phyloP scores from a whole-genome alignment of 2,113 vertebrate genomes.

The Sterrhoptilus dennistouni region DNA sequence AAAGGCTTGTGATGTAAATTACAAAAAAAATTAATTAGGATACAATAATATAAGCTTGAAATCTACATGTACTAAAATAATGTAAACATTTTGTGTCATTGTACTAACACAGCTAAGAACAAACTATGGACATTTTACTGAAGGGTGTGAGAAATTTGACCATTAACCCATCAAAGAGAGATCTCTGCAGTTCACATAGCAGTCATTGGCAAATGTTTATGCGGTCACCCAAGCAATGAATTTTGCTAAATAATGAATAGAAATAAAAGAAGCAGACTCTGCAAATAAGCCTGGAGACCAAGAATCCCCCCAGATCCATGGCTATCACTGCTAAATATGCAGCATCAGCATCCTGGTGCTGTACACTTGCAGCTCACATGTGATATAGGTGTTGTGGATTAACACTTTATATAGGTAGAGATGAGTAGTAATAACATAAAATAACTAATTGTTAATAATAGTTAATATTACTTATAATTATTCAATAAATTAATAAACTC shows the following conservation, averaged over 20 bases:
- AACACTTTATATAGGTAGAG: neutral
- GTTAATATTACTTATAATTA: neutral
- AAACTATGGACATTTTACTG: rapidly evolving
- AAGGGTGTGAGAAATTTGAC: neutral
- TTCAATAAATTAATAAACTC: neutral
- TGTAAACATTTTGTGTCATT: neutral
- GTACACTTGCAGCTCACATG: neutral
- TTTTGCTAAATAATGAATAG: neutral
- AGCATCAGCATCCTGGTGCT: neutral
- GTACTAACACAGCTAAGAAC: neutral
- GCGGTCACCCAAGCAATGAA: neutral
- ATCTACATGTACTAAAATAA: neutral
- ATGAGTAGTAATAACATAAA: neutral
- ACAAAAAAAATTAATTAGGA: neutral
- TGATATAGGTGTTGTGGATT: neutral
- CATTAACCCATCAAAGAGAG: neutral
- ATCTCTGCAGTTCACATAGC: neutral
- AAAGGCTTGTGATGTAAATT: neutral
- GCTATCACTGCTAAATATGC: neutral
- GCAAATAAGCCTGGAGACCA: neutral
- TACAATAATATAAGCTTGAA: neutral
- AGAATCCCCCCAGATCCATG: neutral
- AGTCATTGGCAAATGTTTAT: neutral
- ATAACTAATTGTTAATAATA: neutral
- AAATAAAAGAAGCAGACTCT: neutral